phyloP scores from a whole-genome alignment of 1,140 invertebrate species.

The Diorhabda elongata region DNA sequence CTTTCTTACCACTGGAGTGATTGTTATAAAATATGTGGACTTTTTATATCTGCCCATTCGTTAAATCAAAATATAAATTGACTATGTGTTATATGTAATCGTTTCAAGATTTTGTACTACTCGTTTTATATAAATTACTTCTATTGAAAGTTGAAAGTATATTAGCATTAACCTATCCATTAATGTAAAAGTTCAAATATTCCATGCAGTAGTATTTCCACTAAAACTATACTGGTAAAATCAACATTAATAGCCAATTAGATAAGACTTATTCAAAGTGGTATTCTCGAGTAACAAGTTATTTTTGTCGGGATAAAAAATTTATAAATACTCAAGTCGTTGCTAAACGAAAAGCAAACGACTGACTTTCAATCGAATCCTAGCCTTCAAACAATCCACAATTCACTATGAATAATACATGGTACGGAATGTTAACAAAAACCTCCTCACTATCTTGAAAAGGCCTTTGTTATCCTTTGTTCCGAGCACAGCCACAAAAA shows the following conservation, averaged over 20 bases:
- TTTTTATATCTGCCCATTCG: no score
- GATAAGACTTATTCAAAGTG: not conserved
- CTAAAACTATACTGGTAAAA: no score
- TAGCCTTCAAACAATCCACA: slow-evolving; percentile 15
- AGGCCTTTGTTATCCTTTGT: slow-evolving; percentile 35
- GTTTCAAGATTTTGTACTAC: no score
- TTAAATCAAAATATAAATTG: no score
- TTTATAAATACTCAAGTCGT: not conserved
- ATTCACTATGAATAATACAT: slow-evolving; percentile 33
- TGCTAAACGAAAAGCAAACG: slow-evolving; percentile 3
- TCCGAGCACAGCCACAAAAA: slow-evolving; percentile 26
- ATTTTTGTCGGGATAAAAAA: not conserved
- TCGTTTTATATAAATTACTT: no score
- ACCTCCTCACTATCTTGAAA: slow-evolving; percentile 21
- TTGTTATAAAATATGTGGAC: no score
- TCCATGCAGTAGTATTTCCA: no score
- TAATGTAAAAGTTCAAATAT: no score
- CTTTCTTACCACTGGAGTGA: no score
- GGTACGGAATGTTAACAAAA: slow-evolving; percentile 28
- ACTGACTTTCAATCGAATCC: slow-evolving; percentile 8
- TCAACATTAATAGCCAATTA: not conserved
- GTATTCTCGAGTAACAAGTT: not conserved
- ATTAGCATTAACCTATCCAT: no score
- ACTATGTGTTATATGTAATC: no score
- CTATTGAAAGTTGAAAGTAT: no score